A percentile compares a stretch with the other conserved stretches of the same genome.
Conservation (phyloP, 1,140 invertebrate genomes). For the Drosophila ohnishii region DNA sequence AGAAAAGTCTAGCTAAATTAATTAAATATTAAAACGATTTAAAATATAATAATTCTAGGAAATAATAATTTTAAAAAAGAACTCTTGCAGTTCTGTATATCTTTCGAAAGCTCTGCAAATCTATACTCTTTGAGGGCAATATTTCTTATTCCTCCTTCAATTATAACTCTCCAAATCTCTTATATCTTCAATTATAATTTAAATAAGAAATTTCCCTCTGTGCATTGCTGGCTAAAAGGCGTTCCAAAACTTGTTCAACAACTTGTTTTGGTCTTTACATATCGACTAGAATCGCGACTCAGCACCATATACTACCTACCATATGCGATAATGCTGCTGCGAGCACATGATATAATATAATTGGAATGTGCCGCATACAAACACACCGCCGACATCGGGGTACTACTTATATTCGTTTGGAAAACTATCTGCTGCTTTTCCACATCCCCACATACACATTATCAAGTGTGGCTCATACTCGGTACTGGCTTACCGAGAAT, state of each 20-base stretch:
- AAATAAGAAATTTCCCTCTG: conserved; percentile 11
- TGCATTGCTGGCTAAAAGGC: conserved; percentile 47
- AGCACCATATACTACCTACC: conserved; percentile 62
- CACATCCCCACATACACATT: conserved; percentile 57
- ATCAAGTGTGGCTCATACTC: conserved; percentile 37
- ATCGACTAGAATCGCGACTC: conserved; percentile 68
- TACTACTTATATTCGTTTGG: conserved; percentile 13
- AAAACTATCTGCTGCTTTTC: conserved; percentile 53
- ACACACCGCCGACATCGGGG: background rate
- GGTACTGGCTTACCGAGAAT: conserved; percentile 37
- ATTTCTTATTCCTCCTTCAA: background rate
- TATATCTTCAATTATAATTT: background rate
- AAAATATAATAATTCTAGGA: background rate
- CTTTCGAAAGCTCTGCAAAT: background rate
- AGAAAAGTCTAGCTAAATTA: too few species aligned
- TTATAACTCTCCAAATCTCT: background rate
- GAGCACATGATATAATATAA: conserved; percentile 79
- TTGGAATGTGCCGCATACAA: conserved; percentile 69
- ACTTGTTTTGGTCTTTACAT: conserved; percentile 75
- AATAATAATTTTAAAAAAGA: too few species aligned
- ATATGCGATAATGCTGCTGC: conserved; percentile 77
- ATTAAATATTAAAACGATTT: background rate
- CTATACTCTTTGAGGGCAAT: too few species aligned
- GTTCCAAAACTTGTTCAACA: conserved; percentile 77
- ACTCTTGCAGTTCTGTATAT: background rate